These are phyloP conservation scores for Malaclemys terrapin DNA, from an alignment of 2,113 vertebrate species.

Conservation along the genomic window DNA sequence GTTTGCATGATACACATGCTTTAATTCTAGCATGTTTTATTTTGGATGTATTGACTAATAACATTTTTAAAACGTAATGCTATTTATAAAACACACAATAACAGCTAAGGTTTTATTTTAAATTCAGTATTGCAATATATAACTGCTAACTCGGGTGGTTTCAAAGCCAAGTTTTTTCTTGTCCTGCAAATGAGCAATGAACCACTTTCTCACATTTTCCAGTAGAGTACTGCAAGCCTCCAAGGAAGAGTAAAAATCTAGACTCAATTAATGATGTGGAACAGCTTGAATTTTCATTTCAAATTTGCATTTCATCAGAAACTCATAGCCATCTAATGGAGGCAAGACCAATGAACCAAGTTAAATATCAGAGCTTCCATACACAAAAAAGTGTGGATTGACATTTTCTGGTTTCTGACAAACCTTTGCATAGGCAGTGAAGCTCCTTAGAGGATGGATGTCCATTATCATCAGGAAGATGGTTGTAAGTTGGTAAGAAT, in stretches of 20 bases:
- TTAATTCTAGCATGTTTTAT: background rate
- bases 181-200: background rate
- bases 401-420: background rate
- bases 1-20: fast-evolving
- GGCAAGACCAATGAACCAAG: background rate
- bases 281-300: background rate
- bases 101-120: background rate
- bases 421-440: background rate
- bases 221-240: background rate
- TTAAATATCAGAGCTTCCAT: background rate
- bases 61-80: too few relatives aligned
- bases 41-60: fast-evolving
- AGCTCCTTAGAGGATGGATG: background rate
- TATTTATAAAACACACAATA: background rate
- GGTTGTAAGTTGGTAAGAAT: background rate
- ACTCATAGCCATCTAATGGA: background rate
- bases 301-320: background rate
- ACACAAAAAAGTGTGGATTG: background rate
- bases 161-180: constrained; percentile 22
- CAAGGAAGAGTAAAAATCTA: constrained; percentile 18
- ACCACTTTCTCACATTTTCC: constrained; percentile 1
- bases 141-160: background rate
- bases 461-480: background rate
- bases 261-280: constrained; percentile 5
- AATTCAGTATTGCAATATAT: background rate